Percentiles rank a stretch among this genome's conserved stretches.
phyloP scores from a whole-genome alignment of 2,113 vertebrate genomes.

The Sinocyclocheilus anshuiensis region DNA sequence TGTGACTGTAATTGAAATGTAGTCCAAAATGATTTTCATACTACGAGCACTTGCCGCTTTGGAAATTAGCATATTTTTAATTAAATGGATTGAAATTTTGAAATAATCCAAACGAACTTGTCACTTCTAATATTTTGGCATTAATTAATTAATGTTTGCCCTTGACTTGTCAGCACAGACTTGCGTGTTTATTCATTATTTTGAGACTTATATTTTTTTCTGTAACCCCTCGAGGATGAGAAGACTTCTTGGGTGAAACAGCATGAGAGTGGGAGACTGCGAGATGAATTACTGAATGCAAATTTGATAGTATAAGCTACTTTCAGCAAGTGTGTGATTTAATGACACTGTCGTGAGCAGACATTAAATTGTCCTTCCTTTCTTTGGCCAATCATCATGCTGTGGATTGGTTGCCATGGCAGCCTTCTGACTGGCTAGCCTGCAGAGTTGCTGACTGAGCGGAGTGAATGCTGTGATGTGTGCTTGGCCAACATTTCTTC shows the following conservation, averaged over 20 bases:
- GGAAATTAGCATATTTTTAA: constrained; percentile 81
- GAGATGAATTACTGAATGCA: constrained; percentile 36
- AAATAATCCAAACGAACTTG: constrained; percentile 68
- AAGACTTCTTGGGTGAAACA: constrained; percentile 20
- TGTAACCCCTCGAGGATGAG: constrained; percentile 28
- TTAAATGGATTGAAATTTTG: constrained; percentile 69
- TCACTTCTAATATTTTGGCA: constrained; percentile 65
- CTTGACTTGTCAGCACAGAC: constrained; percentile 65
- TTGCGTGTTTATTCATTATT: constrained; percentile 66
- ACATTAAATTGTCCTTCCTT: constrained; percentile 55
- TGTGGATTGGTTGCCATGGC: constrained; percentile 70
- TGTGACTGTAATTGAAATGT: constrained; percentile 69
- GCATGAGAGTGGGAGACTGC: constrained; percentile 20
- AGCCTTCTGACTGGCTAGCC: constrained; percentile 60
- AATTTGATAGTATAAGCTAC: constrained; percentile 32
- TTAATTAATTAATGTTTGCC: constrained; percentile 71
- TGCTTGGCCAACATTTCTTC: constrained; percentile 40
- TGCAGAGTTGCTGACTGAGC: constrained; percentile 51
- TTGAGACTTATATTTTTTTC: constrained; percentile 49
- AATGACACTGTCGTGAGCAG: constrained; percentile 58
- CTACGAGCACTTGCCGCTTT: constrained; percentile 70
- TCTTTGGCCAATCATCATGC: constrained; percentile 67
- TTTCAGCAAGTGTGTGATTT: constrained; percentile 35
- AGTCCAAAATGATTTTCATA: constrained; percentile 66
- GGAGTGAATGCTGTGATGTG: constrained; percentile 47